phyloP scores from a whole-genome alignment of 2,888 invertebrate genomes.

The Rhyacophila evoluta region DNA sequence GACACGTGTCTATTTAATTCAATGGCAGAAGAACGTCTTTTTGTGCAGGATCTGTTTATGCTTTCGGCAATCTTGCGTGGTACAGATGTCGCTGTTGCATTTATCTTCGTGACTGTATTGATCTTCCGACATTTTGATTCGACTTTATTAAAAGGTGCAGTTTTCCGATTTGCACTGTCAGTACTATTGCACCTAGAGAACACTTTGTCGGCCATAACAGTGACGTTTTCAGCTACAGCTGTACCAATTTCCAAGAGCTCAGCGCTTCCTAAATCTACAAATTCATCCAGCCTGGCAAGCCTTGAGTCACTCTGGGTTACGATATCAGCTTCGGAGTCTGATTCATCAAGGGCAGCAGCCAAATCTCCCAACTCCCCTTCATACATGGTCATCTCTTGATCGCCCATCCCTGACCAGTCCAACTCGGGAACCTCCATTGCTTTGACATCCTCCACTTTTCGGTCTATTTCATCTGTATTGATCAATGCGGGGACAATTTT shows the following conservation, averaged over 20 bases:
- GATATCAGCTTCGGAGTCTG: slow-evolving; percentile 61
- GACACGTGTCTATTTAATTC: slow-evolving; percentile 40
- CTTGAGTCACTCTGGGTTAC: slow-evolving; percentile 26
- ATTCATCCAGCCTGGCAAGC: slow-evolving; percentile 67
- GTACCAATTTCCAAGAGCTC: slow-evolving; percentile 62
- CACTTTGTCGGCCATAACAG: slow-evolving; percentile 34
- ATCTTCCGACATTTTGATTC: slow-evolving; percentile 12
- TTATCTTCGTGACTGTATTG: slow-evolving; percentile 15
- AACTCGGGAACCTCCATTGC: slow-evolving; percentile 58
- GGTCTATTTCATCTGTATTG: slow-evolving; percentile 27
- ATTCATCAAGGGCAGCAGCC: slow-evolving; percentile 63
- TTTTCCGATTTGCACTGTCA: slow-evolving; percentile 30
- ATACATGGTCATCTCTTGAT: slow-evolving; percentile 68
- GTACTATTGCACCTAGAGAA: slow-evolving; percentile 39
- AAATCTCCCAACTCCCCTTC: slow-evolving; percentile 61
- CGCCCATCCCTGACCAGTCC: slow-evolving; percentile 59
- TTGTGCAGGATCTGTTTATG: slow-evolving; percentile 27
- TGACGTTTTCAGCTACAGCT: slow-evolving; percentile 59
- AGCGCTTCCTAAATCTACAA: slow-evolving; percentile 66
- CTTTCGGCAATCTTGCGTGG: slow-evolving; percentile 37
- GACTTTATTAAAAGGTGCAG: slow-evolving; percentile 27
- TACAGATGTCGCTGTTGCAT: slow-evolving; percentile 27
- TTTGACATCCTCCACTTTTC: slow-evolving; percentile 56
- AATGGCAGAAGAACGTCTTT: slow-evolving; percentile 49
- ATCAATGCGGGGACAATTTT: slow-evolving; percentile 58